Evolutionary conservation across 1,140 invertebrate genomes (phyloP), one percentile per base, ranked within the genome.

Genomic region (Meloidogyne exigua): DNA sequence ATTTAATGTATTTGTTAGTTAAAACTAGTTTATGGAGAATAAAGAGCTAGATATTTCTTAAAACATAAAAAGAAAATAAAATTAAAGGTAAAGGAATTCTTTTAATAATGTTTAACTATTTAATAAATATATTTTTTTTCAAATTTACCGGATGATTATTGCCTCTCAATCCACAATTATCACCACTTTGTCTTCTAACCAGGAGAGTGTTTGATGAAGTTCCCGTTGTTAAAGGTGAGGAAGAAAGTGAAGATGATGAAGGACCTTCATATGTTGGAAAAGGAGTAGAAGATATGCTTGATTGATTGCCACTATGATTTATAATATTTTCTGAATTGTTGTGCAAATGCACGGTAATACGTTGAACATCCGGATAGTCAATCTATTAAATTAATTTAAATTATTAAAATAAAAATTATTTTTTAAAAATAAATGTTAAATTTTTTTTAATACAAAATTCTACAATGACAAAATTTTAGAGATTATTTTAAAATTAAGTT

Each of bases 331-430:
- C 49, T n/a, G 49, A 57, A 57, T 64, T 68, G 49, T 66, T 76
- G 65, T 81, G 72, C 44, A 82, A 67, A 64, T 84, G 83, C 23
- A 82, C 83, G n/a, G 81, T 84, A 42, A 82, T 82, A 12, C 81
- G 80, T 71, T 82, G 81, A 10, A 82, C 81, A 72, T 82, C 81
- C 28, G 81, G 82, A 72, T 82, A 82, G 44, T 82, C 81, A 49
- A 82, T 82, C 81, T 82, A 28, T 25, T 3, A 32, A 83, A 25
- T 32, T n/a, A 42, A n/a, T 36, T 49, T 49, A 49, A 57, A 49
- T 18, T 18, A 32, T 32, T 32, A 32, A 32, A 32, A 32, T 3
- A 32, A 2, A 32, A 32, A 32, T 32, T 32, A n/a, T n/a, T n/a
- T n/a, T n/a, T n/a, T n/a, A n/a, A n/a, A n/a, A n/a, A n/a, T n/a